Conservation (phyloP, 2,888 invertebrate genomes). For the Ectobius pallidus region DNA sequence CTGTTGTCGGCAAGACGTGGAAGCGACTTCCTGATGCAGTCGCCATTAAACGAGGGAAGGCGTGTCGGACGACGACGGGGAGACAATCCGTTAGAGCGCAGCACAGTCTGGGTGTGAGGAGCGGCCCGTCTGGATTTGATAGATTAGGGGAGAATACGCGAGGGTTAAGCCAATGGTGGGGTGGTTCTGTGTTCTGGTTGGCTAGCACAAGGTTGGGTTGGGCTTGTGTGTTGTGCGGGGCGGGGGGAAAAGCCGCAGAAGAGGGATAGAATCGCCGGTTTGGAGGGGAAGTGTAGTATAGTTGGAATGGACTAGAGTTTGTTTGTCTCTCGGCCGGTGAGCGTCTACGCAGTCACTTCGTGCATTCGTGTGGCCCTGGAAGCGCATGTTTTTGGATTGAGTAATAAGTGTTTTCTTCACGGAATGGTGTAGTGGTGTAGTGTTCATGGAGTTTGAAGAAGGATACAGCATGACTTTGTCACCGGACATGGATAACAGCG, state of each 20-base stretch:
- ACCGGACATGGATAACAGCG: slow-evolving; percentile 32
- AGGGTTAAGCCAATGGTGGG: neutral
- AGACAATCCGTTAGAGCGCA: slow-evolving; percentile 6
- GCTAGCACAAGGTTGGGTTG: no score
- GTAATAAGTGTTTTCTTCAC: neutral
- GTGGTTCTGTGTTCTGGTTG: neutral
- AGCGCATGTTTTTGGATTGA: slow-evolving; percentile 1
- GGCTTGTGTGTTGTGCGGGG: neutral
- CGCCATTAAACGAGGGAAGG: no score
- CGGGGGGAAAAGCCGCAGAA: neutral
- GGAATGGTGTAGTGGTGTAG: neutral
- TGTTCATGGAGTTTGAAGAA: slow-evolving; percentile 34
- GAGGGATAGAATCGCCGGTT: neutral
- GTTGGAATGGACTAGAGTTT: neutral
- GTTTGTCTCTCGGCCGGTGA: neutral
- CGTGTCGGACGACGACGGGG: no score
- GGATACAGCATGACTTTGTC: slow-evolving; percentile 36
- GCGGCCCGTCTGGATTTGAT: neutral
- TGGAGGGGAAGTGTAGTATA: slow-evolving; percentile 1
- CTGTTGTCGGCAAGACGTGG: no score
- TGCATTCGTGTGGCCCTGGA: neutral
- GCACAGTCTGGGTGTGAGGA: slow-evolving; percentile 1
- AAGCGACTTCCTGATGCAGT: no score
- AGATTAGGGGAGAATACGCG: neutral
- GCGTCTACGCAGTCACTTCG: neutral